Conservation (phyloP, 2,888 invertebrate species). For the Elmis aenea region DNA sequence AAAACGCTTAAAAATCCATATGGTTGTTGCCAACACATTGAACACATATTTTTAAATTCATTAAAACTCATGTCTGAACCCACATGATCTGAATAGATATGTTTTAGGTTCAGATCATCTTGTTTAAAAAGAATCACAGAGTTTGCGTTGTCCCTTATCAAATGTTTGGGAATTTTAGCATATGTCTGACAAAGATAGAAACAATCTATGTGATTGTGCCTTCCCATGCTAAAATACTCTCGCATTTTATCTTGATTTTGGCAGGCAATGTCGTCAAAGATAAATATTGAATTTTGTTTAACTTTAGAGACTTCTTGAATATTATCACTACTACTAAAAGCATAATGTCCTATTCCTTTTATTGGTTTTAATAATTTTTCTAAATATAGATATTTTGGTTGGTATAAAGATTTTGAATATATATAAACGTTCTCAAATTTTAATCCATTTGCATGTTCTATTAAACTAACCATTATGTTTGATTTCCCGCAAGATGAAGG, state of each 20-base stretch:
- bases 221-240: conserved; percentile 32
- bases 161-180: conserved; percentile 35
- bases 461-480: conserved; percentile 10
- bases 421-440: no score
- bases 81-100: conserved; percentile 30
- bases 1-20: conserved; percentile 32
- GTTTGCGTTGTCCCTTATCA: conserved; percentile 37
- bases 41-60: conserved; percentile 30
- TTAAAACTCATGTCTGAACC: conserved; percentile 27
- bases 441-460: conserved; percentile 12
- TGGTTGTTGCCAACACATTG: conserved; percentile 30
- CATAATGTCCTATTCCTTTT: conserved; percentile 21
- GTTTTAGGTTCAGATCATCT: conserved; percentile 35
- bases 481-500: conserved; percentile 15
- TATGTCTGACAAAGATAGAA: conserved; percentile 37
- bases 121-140: conserved; percentile 34
- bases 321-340: conserved; percentile 19
- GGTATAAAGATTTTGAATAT: no score
- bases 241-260: conserved; percentile 31
- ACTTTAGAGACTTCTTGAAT: conserved; percentile 22
- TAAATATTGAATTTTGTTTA: conserved; percentile 32
- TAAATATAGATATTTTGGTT: conserved; percentile 30
- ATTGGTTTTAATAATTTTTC: conserved; percentile 18
- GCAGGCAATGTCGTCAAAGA: conserved; percentile 39
- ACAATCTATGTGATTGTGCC: conserved; percentile 33